Base-by-base conservation (phyloP, 2,797 vertebrate species). In the Chanos chanos region DNA sequence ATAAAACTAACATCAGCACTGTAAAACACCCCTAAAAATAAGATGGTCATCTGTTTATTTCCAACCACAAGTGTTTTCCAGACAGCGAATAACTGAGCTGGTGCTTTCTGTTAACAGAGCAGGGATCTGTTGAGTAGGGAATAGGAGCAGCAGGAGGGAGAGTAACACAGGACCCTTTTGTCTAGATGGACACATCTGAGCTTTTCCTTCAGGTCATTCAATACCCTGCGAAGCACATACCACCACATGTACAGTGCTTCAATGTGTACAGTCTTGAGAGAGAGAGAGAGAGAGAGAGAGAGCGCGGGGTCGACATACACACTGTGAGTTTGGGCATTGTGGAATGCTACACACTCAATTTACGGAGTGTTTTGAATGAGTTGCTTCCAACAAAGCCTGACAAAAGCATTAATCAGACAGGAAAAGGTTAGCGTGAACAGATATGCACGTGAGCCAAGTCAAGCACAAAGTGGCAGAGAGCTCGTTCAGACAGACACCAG, bases 131-230 rank as follows among this genome's bases (percentile, higher is more conserved):
- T 61, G 50, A 51, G 30, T 45, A 47, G 52, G 44, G 54, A 48
- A 60, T 50, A 43, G 30, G 7, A 52, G 45, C 33, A 59, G 50
- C 69, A 79, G 72, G 60, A 4, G 28, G 52, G 44, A 24, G 37
- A 43, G 49, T 49, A 69, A 55, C 63, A 73, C 58, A 66, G 75
- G 79, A 63, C 66, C 76, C 61, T 85, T 86, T 87, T 87, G 75
- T 75, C 68, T 73, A 79, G 81, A 78, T 8, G 76, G 81, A 84
- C 76, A 84, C 86, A 84, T 83, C 77, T 76, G 76, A 83, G 77
- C 80, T 88, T 87, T 85, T n/a, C 83, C 83, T 82, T 83, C 77
- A 79, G 77, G 84, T 88, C 85, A 87, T 82, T 83, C 73, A 84
- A 86, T 87, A 86, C 84, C 84, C 78, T 81, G 78, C 54, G 76